phyloP scores from a whole-genome alignment of 2,113 vertebrate species.

The Fulmarus glacialis region DNA sequence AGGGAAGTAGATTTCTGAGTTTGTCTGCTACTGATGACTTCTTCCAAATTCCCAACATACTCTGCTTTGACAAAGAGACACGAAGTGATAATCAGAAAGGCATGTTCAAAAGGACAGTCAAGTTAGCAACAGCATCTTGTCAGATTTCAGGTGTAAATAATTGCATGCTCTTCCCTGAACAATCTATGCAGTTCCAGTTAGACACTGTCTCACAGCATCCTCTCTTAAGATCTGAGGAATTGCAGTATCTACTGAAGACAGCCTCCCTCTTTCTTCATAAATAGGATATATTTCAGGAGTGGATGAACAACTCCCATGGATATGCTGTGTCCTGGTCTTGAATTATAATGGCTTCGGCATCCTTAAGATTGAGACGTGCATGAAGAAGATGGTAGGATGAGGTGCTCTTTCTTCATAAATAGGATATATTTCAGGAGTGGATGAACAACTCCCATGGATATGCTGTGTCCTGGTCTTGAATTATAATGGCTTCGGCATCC shows the following conservation, averaged over 20 bases:
- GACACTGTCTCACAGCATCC: background rate
- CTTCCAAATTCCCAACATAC: background rate
- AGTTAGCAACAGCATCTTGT: background rate
- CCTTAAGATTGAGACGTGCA: background rate
- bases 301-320: background rate
- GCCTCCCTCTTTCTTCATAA: background rate
- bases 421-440: background rate
- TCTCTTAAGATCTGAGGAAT: background rate
- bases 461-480: background rate
- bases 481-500: background rate
- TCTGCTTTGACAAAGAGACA: background rate
- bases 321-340: background rate
- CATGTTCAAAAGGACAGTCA: background rate
- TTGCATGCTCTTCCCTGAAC: background rate
- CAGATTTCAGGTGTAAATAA: background rate
- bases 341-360: background rate
- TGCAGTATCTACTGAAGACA: background rate
- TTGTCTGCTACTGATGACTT: background rate
- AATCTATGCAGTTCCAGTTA: background rate
- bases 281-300: background rate
- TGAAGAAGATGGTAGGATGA: too few species aligned
- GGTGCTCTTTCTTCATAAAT: background rate
- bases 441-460: background rate
- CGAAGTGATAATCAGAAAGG: background rate
- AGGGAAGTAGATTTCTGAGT: background rate